Conservation (phyloP, 2,797 vertebrate species). For the Eleutherodactylus coqui region DNA sequence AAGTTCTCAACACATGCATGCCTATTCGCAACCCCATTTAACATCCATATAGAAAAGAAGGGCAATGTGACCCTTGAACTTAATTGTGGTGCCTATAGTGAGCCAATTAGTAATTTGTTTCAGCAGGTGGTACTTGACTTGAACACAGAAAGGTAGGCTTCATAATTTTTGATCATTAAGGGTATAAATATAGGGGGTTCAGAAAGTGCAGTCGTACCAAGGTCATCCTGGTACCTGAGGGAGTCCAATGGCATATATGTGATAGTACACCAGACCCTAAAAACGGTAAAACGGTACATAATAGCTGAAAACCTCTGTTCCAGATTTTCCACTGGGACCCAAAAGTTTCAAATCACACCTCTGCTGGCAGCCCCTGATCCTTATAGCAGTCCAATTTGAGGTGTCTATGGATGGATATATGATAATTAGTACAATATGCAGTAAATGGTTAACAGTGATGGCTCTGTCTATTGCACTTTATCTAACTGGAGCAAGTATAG, state of each 20-base stretch:
- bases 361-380: not conserved
- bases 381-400: no score
- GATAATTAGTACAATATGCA: no score
- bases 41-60: not conserved
- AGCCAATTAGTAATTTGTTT: no score
- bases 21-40: not conserved
- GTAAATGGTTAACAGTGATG: no score
- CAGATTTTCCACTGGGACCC: not conserved
- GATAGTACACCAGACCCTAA: not conserved
- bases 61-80: not conserved
- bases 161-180: no score
- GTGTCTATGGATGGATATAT: no score
- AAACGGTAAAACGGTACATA: not conserved
- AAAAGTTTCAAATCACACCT: not conserved
- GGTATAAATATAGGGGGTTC: no score
- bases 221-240: not conserved
- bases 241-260: not conserved
- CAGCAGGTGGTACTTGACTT: no score
- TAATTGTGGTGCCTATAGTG: not conserved
- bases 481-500: no score
- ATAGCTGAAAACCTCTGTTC: not conserved
- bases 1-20: not conserved
- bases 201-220: not conserved
- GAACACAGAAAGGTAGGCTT: no score
- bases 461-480: no score